Evolutionary conservation across 2,797 vertebrate species (phyloP).

Genomic region (Cynopterus sphinx): DNA sequence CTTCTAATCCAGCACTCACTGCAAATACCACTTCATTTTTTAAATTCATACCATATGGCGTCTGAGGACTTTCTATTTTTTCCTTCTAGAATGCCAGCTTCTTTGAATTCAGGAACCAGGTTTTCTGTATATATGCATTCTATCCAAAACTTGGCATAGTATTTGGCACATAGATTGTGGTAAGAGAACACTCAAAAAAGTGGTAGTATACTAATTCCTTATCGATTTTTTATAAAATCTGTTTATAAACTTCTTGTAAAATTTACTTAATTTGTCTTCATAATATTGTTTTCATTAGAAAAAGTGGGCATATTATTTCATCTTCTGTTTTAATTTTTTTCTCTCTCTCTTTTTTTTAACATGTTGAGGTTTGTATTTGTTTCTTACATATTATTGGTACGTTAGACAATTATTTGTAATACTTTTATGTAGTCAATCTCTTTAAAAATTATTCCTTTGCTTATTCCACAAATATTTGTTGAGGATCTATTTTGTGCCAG

Average conservation of each 20-base stretch:
- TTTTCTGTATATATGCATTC: not conserved
- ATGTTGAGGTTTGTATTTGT: not conserved
- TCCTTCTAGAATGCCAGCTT: not conserved
- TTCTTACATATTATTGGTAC: not conserved
- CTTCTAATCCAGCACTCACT: not conserved
- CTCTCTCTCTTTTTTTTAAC: not conserved
- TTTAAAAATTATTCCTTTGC: not conserved
- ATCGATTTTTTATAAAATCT: not conserved
- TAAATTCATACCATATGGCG: not conserved
- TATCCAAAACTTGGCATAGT: not conserved
- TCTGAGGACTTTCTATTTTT: not conserved
- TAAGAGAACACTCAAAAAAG: not conserved
- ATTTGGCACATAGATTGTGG: not conserved
- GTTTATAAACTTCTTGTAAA: not conserved
- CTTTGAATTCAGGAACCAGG: not conserved
- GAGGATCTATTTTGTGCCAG: not conserved
- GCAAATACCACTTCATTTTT: not conserved
- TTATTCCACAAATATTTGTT: not conserved
- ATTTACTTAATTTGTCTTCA: not conserved
- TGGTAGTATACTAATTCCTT: not conserved
- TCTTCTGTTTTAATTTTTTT: not conserved
- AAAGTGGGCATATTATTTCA: not conserved
- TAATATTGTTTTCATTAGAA: constrained; percentile 4
- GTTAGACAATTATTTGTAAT: not conserved
- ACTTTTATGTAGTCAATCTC: not conserved